Evolutionary conservation across 2,113 vertebrate genomes (phyloP).

Genomic region (Diphyllodes magnificus): DNA sequence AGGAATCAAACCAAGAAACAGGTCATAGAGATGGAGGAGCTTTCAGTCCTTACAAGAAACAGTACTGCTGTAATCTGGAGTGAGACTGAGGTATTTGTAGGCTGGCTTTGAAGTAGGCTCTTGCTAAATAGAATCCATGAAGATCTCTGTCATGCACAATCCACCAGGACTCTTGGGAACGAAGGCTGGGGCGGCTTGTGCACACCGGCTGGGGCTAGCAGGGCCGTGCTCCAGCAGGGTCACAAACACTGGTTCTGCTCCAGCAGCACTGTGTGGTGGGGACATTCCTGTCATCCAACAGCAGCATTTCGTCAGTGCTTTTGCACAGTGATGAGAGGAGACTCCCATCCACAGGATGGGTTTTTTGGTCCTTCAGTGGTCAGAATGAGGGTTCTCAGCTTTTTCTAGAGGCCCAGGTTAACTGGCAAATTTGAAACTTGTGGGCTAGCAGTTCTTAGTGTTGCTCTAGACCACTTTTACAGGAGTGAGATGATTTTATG

Average conservation of each 20-base stretch:
- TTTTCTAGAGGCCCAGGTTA: background rate
- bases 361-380: background rate
- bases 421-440: background rate
- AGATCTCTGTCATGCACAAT: background rate
- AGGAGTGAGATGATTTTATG: background rate
- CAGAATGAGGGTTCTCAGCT: background rate
- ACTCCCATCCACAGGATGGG: too few species aligned
- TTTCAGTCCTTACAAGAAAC: background rate
- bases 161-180: background rate
- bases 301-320: background rate
- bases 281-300: fast-evolving
- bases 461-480: background rate
- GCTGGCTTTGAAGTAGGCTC: background rate
- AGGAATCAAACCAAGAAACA: background rate
- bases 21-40: background rate
- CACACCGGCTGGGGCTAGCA: fast-evolving
- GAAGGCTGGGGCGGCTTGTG: background rate
- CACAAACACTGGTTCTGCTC: background rate
- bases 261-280: background rate
- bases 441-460: background rate
- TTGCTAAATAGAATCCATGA: background rate
- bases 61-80: background rate
- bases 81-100: background rate
- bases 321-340: background rate
- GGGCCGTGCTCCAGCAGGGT: background rate